Conservation (phyloP, 2,888 invertebrate species). For the Drosophila anceps region DNA sequence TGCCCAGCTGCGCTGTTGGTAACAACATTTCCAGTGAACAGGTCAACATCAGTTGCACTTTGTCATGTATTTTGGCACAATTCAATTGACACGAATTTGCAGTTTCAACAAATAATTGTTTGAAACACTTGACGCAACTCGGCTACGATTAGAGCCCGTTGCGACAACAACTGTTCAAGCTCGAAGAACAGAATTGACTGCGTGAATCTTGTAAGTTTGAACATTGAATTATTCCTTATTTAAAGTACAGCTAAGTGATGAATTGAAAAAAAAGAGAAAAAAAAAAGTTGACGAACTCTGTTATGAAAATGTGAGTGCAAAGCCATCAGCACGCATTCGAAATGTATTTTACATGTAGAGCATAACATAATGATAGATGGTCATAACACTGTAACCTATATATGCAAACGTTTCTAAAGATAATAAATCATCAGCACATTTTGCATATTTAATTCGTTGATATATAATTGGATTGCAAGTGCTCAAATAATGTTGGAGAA, state of each 20-base stretch:
- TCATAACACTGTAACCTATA: not conserved
- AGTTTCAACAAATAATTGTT: constrained; percentile 6
- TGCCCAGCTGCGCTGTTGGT: constrained; percentile 10
- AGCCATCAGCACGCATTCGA: not conserved
- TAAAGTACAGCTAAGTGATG: not conserved
- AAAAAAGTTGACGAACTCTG: not conserved
- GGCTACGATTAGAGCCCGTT: not conserved
- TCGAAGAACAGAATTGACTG: not conserved
- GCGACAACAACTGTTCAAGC: not conserved
- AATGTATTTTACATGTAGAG: not conserved
- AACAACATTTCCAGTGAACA: constrained; percentile 27
- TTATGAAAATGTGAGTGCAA: not conserved
- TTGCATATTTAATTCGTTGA: constrained; percentile 5
- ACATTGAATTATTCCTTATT: not conserved
- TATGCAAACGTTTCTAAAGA: not conserved
- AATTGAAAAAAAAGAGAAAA: not conserved
- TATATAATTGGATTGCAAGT: not conserved
- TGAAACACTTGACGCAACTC: not conserved
- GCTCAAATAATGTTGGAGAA: not conserved
- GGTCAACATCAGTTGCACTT: constrained; percentile 20
- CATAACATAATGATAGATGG: constrained; percentile 8
- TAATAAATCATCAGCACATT: constrained; percentile 5
- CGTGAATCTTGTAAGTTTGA: constrained; percentile 13
- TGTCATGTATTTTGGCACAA: constrained; percentile 5
- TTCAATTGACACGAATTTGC: not conserved